Percentiles rank a stretch among this genome's conserved stretches.
Evolutionary conservation across 1,140 invertebrate species (phyloP).

Genomic region (Orius insidiosus): DNA sequence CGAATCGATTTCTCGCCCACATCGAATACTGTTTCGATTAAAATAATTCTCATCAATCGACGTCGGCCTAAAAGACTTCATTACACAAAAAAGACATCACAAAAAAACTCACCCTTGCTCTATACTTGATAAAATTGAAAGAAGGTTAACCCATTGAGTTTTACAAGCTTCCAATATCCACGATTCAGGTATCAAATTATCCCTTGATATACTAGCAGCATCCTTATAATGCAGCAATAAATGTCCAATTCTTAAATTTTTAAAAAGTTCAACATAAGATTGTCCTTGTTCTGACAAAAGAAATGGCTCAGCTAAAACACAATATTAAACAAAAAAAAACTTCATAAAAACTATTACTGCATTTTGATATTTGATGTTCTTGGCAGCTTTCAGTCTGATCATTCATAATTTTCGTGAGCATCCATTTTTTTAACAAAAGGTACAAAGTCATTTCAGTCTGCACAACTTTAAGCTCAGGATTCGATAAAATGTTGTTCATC

Average conservation of each 20-base stretch:
- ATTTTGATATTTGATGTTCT: no score
- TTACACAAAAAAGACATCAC: not conserved
- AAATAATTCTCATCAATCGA: conserved; percentile 11
- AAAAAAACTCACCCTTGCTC: conserved; percentile 40
- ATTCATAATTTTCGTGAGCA: conserved; percentile 27
- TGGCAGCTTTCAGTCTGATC: no score
- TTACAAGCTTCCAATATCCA: conserved; percentile 47
- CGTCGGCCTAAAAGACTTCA: conserved; percentile 9
- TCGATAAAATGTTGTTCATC: conserved; percentile 44
- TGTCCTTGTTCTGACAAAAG: conserved; percentile 39
- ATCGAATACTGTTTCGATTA: conserved; percentile 12
- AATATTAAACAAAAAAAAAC: conserved; percentile 1
- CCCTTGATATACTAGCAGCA: conserved; percentile 44
- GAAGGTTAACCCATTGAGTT: conserved; percentile 50
- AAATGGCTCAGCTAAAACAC: conserved; percentile 24
- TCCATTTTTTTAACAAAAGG: conserved; percentile 50
- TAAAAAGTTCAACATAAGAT: conserved; percentile 39
- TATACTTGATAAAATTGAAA: conserved; percentile 48
- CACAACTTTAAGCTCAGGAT: conserved; percentile 51
- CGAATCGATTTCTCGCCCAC: conserved; percentile 11
- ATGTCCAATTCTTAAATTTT: conserved; percentile 46
- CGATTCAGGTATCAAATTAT: conserved; percentile 48
- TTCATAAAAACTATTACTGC: no score
- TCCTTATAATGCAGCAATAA: conserved; percentile 53
- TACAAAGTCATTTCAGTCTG: conserved; percentile 71